Conservation (phyloP, 1,140 invertebrate species). For the Tetramorium simillimum region DNA sequence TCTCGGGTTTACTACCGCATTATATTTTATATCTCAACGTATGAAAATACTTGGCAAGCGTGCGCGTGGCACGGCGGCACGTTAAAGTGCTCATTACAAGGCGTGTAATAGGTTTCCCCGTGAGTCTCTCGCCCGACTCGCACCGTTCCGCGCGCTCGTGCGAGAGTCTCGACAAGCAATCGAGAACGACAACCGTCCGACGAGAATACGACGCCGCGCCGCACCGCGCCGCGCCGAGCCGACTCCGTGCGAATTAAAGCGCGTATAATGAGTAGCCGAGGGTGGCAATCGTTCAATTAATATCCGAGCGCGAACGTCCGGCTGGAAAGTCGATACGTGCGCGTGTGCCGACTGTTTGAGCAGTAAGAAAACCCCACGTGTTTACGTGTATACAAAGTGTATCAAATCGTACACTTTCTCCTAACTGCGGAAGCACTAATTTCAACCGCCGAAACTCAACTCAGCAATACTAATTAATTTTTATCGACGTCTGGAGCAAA, state of each 20-base stretch:
- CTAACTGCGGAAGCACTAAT: neutral
- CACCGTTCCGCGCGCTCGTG: slow-evolving; percentile 38
- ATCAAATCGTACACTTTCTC: neutral
- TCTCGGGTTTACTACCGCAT: slow-evolving; percentile 17
- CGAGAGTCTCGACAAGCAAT: slow-evolving; percentile 2
- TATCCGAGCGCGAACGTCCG: slow-evolving; percentile 47
- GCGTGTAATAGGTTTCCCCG: slow-evolving; percentile 71
- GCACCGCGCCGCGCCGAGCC: neutral
- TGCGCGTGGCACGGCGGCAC: slow-evolving; percentile 7
- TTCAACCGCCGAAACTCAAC: neutral
- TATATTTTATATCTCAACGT: slow-evolving; percentile 15
- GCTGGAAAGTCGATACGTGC: slow-evolving; percentile 62
- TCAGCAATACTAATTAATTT: neutral
- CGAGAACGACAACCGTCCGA: slow-evolving; percentile 41
- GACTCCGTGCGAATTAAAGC: slow-evolving; percentile 67
- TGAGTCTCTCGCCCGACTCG: slow-evolving; percentile 45
- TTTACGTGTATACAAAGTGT: neutral
- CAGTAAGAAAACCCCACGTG: neutral
- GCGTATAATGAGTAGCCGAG: slow-evolving; percentile 72
- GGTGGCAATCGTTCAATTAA: slow-evolving; percentile 78
- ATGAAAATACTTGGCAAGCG: slow-evolving; percentile 31
- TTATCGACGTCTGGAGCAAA: neutral
- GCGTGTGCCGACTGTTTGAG: neutral
- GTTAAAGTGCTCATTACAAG: slow-evolving; percentile 68
- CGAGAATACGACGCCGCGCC: slow-evolving; percentile 19